Conservation (phyloP, 2,888 invertebrate species). For the Tipula confusa region DNA sequence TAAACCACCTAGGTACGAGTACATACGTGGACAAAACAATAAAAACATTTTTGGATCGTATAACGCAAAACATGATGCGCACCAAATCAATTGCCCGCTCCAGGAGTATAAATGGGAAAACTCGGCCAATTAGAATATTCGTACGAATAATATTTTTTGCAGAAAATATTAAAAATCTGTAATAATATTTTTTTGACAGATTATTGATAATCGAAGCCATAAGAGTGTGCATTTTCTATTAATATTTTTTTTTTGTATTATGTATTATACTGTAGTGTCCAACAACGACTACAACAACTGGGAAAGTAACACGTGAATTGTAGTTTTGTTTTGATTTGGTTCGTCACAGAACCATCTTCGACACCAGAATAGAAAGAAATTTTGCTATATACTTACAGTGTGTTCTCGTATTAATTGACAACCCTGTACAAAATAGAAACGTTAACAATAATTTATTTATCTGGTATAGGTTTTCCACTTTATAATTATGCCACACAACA, state of each 20-base stretch:
- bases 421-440: too few species aligned
- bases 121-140: not conserved
- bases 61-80: not conserved
- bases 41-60: too few species aligned
- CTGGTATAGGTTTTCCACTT: too few species aligned
- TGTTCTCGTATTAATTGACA: too few species aligned
- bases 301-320: not conserved
- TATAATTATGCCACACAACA: too few species aligned
- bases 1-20: too few species aligned
- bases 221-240: not conserved
- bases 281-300: not conserved
- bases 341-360: too few species aligned
- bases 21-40: not conserved
- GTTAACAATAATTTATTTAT: too few species aligned
- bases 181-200: not conserved
- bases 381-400: too few species aligned
- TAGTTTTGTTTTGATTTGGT: not conserved
- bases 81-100: not conserved
- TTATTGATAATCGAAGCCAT: not conserved
- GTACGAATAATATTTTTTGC: not conserved
- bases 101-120: not conserved
- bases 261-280: not conserved
- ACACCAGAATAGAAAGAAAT: too few species aligned
- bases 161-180: not conserved
- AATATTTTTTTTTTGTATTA: too few species aligned